Evolutionary conservation across 1,140 invertebrate genomes (phyloP).

Genomic region (Tachypleus tridentatus): DNA sequence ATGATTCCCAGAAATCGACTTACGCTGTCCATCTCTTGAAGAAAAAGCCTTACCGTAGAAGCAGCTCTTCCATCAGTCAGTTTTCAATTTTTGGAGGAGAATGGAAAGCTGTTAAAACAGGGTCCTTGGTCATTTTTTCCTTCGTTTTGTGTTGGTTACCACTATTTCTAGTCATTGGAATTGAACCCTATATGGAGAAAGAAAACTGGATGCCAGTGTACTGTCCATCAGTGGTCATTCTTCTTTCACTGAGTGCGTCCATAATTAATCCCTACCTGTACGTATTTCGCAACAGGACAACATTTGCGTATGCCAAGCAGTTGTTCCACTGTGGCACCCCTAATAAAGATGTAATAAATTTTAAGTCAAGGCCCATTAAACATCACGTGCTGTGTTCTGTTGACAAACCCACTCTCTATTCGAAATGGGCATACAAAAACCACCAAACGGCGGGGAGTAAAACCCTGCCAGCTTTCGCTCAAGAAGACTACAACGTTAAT

Average conservation of each 20-base stretch:
- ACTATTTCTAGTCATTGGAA: slow-evolving; percentile 11
- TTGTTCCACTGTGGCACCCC: no score
- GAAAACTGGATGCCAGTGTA: background rate
- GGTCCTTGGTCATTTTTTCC: slow-evolving; percentile 16
- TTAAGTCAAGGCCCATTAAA: no score
- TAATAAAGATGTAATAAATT: no score
- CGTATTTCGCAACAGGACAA: slow-evolving; percentile 17
- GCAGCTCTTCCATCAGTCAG: slow-evolving; percentile 6
- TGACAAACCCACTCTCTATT: no score
- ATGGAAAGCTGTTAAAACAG: slow-evolving; percentile 21
- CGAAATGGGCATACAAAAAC: no score
- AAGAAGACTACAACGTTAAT: no score
- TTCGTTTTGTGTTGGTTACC: slow-evolving; percentile 20
- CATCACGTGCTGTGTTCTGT: no score
- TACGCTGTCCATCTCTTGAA: background rate
- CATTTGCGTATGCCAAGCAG: no score
- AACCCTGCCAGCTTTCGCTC: no score
- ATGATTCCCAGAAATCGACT: background rate
- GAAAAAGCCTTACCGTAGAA: background rate
- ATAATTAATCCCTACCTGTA: slow-evolving; percentile 20
- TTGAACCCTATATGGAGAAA: slow-evolving; percentile 11
- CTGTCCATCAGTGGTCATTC: slow-evolving; percentile 6
- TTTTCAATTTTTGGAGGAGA: slow-evolving; percentile 18
- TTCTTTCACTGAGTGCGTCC: slow-evolving; percentile 14
- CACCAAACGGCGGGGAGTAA: no score